These are phyloP conservation scores for Clistopyga incitator DNA, from an alignment of 2,888 invertebrate genomes.

Conservation along the genomic window DNA sequence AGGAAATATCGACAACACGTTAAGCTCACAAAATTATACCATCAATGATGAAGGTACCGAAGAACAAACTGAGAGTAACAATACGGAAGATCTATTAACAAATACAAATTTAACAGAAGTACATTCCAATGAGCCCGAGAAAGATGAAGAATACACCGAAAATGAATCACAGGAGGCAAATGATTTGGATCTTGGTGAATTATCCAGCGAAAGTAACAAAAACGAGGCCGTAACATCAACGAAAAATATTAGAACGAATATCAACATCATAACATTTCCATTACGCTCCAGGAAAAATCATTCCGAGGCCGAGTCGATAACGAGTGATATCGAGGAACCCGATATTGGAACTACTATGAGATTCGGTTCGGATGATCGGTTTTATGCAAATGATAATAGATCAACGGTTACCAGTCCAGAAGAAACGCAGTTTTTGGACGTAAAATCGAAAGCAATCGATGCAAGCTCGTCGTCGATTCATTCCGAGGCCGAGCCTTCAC, in stretches of 20 bases:
- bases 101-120: not conserved
- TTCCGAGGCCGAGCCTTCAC: not conserved
- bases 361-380: slow-evolving; percentile 25
- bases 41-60: not conserved
- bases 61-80: not conserved
- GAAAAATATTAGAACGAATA: not conserved
- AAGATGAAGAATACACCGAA: not conserved
- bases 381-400: not conserved
- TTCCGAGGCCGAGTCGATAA: too few relatives aligned
- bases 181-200: not conserved
- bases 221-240: not conserved
- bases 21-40: not conserved
- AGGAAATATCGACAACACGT: not conserved
- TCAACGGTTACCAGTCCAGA: not conserved
- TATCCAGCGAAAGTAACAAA: not conserved
- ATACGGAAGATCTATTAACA: not conserved
- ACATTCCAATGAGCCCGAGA: too few relatives aligned
- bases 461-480: not conserved
- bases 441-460: not conserved
- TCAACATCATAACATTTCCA: not conserved
- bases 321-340: not conserved
- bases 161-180: not conserved
- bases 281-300: not conserved
- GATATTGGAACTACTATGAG: slow-evolving; percentile 30
- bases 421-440: not conserved